Percentiles rank a stretch among this genome's conserved stretches.
Conservation (phyloP, 2,113 vertebrate genomes). For the Misgurnus mizolepis region DNA sequence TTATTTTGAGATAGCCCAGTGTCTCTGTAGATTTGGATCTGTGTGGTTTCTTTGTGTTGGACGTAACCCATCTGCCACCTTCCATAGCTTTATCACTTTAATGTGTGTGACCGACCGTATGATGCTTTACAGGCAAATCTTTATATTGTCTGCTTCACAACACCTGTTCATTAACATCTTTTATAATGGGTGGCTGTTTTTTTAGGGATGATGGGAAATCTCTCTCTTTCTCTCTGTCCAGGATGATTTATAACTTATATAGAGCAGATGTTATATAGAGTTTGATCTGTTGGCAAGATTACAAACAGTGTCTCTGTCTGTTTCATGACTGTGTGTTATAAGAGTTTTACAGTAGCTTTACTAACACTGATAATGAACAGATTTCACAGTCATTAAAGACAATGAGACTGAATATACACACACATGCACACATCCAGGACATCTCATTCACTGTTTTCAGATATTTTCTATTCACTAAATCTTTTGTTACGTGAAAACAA, state of each 20-base stretch:
- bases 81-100: background rate
- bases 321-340: too few species aligned
- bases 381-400: too few species aligned
- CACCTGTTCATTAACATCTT: constrained; percentile 17
- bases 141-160: constrained; percentile 5
- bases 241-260: constrained; percentile 11
- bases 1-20: background rate
- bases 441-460: too few species aligned
- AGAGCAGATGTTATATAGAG: background rate
- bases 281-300: too few species aligned
- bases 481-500: too few species aligned
- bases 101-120: background rate
- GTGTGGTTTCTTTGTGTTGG: background rate
- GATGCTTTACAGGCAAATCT: constrained; percentile 4
- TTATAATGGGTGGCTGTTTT: background rate
- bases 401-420: too few species aligned
- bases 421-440: too few species aligned
- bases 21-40: background rate
- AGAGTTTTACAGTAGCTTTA: too few species aligned
- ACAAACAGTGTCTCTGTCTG: too few species aligned
- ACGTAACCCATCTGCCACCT: background rate
- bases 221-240: background rate
- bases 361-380: too few species aligned
- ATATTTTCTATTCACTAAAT: too few species aligned
- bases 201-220: constrained; percentile 35